Conservation (phyloP, 2,113 vertebrate species). For the Macrotis lagotis region DNA sequence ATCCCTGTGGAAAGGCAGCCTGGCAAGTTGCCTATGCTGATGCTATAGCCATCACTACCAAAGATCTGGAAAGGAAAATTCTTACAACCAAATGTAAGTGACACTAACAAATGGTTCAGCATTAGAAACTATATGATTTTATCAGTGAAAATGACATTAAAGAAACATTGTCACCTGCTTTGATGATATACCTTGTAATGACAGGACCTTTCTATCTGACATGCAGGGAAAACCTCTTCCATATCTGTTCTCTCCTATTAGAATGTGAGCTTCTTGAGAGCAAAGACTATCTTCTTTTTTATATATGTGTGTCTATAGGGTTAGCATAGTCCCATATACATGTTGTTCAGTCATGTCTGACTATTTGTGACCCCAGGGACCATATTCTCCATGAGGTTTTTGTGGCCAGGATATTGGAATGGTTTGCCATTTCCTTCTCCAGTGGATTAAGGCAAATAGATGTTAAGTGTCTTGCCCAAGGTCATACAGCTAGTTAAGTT, state of each 20-base stretch:
- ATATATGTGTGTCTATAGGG: neutral
- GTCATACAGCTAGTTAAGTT: neutral
- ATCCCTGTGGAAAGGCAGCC: neutral
- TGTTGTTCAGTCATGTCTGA: too few relatives aligned
- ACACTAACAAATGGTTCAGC: neutral
- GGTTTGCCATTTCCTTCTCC: neutral
- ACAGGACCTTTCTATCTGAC: neutral
- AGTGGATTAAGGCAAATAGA: neutral
- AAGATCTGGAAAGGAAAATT: neutral
- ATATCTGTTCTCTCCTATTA: neutral
- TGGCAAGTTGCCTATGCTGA: neutral
- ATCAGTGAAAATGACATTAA: neutral
- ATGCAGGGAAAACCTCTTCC: neutral
- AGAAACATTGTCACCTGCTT: too few relatives aligned
- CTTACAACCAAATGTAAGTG: neutral
- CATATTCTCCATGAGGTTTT: neutral
- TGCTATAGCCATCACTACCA: neutral
- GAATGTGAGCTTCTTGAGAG: neutral
- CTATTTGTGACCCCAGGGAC: too few relatives aligned
- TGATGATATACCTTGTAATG: neutral
- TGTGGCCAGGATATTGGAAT: neutral
- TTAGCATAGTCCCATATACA: neutral
- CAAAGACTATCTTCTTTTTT: neutral
- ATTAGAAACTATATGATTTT: neutral
- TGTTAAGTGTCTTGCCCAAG: too few relatives aligned